These are phyloP conservation scores for Ochropleura plecta DNA, from an alignment of 2,888 invertebrate species.

Conservation along the genomic window DNA sequence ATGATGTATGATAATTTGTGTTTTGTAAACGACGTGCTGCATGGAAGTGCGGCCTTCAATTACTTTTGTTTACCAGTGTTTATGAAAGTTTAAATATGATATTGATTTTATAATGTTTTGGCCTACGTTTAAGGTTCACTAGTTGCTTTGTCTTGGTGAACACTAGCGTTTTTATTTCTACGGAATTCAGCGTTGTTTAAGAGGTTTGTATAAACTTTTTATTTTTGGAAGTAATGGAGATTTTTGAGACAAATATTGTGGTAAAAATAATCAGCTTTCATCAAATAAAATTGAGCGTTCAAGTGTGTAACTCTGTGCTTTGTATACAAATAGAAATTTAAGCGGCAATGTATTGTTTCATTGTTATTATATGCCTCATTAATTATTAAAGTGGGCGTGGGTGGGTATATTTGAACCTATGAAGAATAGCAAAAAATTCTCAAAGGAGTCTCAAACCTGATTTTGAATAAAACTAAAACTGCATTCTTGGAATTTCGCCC, in stretches of 20 bases:
- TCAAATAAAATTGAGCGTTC: neutral
- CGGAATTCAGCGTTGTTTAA: neutral
- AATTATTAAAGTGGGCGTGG: no score
- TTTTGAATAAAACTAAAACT: no score
- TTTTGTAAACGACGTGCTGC: slow-evolving; percentile 35
- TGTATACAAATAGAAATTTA: neutral
- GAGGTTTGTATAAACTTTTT: neutral
- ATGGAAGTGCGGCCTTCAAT: slow-evolving; percentile 29
- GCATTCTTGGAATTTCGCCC: no score
- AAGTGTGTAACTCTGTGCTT: neutral
- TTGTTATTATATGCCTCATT: no score
- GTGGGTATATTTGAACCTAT: no score
- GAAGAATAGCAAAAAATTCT: no score
- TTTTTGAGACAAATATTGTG: neutral
- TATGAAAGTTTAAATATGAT: neutral
- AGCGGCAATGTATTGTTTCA: no score
- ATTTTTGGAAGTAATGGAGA: neutral
- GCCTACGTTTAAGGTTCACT: neutral
- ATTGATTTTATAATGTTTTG: slow-evolving; percentile 1
- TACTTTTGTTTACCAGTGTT: slow-evolving; percentile 3
- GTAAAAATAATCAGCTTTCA: neutral
- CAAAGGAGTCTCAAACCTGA: no score
- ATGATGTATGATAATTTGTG: slow-evolving; percentile 61
- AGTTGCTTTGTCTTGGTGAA: neutral
- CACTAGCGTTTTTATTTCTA: neutral